Evolutionary conservation across 2,797 vertebrate species (phyloP).

Genomic region (Catostomus latipinnis): DNA sequence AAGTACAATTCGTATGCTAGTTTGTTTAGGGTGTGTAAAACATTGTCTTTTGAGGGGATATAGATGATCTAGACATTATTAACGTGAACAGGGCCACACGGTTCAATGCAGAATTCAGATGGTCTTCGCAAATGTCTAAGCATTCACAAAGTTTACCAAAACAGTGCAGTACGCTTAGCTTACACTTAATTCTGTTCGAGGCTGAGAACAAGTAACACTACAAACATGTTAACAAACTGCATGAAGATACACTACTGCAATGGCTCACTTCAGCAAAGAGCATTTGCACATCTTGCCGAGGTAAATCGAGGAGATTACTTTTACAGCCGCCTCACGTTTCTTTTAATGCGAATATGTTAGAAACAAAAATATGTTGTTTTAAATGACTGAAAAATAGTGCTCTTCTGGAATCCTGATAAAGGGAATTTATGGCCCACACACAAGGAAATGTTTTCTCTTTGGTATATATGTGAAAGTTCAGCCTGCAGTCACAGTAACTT

Average conservation of each 20-base stretch:
- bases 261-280: neutral
- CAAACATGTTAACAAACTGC: too few species aligned
- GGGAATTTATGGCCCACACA: neutral
- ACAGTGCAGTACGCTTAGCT: too few species aligned
- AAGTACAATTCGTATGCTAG: neutral
- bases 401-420: conserved; percentile 8
- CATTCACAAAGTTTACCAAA: too few species aligned
- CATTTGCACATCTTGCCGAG: neutral
- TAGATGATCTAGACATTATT: neutral
- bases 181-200: too few species aligned
- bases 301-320: neutral
- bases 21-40: neutral
- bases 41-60: neutral
- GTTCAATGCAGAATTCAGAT: too few species aligned
- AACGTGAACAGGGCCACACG: too few species aligned
- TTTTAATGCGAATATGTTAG: neutral
- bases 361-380: neutral
- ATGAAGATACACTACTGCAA: too few species aligned
- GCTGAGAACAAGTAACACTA: too few species aligned
- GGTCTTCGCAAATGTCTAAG: too few species aligned
- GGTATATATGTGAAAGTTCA: conserved; percentile 27
- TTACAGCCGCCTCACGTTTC: neutral
- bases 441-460: neutral
- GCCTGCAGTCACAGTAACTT: conserved; percentile 36
- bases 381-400: neutral